phyloP scores from a whole-genome alignment of 1,140 invertebrate species.

The Pseudachorutes palmiensis region DNA sequence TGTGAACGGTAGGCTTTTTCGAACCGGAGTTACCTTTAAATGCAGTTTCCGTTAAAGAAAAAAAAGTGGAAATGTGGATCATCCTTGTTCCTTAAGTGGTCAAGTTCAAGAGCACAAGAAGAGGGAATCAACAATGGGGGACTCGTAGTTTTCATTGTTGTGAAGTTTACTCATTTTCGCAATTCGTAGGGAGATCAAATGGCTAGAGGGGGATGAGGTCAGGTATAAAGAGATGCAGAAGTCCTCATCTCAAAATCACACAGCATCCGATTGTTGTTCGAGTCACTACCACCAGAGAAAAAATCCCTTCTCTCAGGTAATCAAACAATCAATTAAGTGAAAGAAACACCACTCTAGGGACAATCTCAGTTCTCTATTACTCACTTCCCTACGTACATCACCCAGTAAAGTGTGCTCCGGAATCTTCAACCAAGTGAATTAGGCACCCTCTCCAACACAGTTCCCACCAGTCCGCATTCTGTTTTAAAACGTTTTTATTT shows the following conservation, averaged over 20 bases:
- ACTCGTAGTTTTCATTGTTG: not conserved
- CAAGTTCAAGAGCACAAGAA: constrained; percentile 38
- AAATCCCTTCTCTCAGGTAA: constrained; percentile 37
- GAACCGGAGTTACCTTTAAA: too few species aligned
- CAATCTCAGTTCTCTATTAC: too few species aligned
- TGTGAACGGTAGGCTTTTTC: too few species aligned
- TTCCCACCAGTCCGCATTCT: not conserved
- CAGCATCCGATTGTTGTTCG: constrained; percentile 33
- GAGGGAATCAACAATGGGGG: constrained; percentile 7
- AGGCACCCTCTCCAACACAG: not conserved
- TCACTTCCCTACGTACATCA: too few species aligned
- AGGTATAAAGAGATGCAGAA: constrained; percentile 36
- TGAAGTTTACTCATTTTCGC: not conserved
- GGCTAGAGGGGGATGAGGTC: constrained; percentile 35
- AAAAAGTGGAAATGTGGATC: constrained; percentile 38
- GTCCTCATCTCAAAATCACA: constrained; percentile 35
- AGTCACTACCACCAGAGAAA: constrained; percentile 36
- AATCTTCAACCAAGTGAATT: not conserved
- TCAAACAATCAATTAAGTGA: too few species aligned
- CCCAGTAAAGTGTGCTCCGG: too few species aligned
- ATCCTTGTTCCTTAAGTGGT: constrained; percentile 28
- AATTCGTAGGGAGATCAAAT: constrained; percentile 14
- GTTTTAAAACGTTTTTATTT: not conserved
- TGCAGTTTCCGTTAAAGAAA: constrained; percentile 37
- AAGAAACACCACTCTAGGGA: too few species aligned